phyloP scores from a whole-genome alignment of 2,797 vertebrate species.

The Tokudaia tokunoshimensis region DNA sequence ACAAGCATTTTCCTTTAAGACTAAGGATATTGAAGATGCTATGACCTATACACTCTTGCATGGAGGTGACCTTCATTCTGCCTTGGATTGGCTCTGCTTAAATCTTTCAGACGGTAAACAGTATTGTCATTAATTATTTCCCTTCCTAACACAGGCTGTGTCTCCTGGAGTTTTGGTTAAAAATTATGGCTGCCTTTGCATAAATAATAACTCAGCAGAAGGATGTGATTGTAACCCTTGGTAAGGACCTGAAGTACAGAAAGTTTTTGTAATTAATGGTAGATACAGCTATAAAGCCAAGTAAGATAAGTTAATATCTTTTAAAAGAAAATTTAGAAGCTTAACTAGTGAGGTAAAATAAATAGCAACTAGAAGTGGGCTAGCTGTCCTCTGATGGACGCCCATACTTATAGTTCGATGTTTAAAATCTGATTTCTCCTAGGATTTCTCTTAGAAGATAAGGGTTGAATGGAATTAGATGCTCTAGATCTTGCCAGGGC shows the following conservation, averaged over 20 bases:
- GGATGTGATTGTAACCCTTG: neutral
- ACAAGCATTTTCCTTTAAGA: conserved; percentile 95
- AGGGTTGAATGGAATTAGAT: neutral
- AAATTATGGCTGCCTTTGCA: conserved; percentile 17
- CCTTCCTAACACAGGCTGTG: conserved; percentile 7
- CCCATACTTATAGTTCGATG: neutral
- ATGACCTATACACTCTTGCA: conserved; percentile 97
- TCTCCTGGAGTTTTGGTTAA: conserved; percentile 30
- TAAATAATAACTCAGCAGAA: conserved; percentile 40
- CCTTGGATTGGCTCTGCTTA: conserved; percentile 98
- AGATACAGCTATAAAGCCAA: neutral
- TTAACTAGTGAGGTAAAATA: neutral
- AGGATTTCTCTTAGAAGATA: conserved; percentile 9
- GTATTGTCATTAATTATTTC: neutral
- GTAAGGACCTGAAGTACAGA: neutral
- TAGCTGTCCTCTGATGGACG: neutral
- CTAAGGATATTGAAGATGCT: conserved; percentile 97
- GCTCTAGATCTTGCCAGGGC: neutral
- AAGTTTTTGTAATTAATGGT: neutral
- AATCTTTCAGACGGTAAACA: conserved; percentile 95
- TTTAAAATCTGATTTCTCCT: neutral
- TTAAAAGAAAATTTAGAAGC: conserved; percentile 10
- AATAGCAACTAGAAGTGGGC: neutral
- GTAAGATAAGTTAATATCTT: neutral
- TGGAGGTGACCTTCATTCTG: conserved; percentile 98